Evolutionary conservation across 2,888 invertebrate genomes (phyloP).

Genomic region (Galerucella pusilla): DNA sequence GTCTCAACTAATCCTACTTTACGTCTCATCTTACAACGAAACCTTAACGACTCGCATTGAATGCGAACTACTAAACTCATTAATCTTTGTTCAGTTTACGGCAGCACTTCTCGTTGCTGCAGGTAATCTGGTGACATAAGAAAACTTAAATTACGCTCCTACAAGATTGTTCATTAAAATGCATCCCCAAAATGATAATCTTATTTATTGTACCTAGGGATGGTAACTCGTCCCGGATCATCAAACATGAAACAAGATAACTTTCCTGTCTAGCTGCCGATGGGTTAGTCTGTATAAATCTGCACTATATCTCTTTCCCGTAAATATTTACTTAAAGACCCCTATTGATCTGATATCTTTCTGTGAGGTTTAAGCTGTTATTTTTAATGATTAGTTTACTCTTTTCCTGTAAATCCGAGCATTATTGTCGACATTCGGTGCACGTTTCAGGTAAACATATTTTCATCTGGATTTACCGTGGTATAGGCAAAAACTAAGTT

Average conservation of each 20-base stretch:
- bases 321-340: neutral
- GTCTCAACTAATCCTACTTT: neutral
- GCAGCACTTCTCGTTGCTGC: slow-evolving; percentile 2
- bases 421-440: slow-evolving; percentile 46
- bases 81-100: slow-evolving; percentile 1
- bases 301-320: neutral
- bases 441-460: slow-evolving; percentile 52
- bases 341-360: neutral
- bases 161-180: slow-evolving; percentile 4
- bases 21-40: slow-evolving; percentile 1
- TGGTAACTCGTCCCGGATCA: neutral
- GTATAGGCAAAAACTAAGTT: slow-evolving; percentile 42
- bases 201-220: slow-evolving; percentile 4
- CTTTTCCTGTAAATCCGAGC: slow-evolving; percentile 28
- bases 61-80: neutral
- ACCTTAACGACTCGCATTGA: neutral
- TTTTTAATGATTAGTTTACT: slow-evolving; percentile 25
- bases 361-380: neutral
- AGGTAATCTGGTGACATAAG: slow-evolving; percentile 2
- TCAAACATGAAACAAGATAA: no score
- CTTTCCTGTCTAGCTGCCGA: no score
- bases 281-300: no score
- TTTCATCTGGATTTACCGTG: slow-evolving; percentile 51
- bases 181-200: neutral
- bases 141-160: slow-evolving; percentile 4